phyloP scores from a whole-genome alignment of 2,888 invertebrate species.

The Lasioglossum marginatum region DNA sequence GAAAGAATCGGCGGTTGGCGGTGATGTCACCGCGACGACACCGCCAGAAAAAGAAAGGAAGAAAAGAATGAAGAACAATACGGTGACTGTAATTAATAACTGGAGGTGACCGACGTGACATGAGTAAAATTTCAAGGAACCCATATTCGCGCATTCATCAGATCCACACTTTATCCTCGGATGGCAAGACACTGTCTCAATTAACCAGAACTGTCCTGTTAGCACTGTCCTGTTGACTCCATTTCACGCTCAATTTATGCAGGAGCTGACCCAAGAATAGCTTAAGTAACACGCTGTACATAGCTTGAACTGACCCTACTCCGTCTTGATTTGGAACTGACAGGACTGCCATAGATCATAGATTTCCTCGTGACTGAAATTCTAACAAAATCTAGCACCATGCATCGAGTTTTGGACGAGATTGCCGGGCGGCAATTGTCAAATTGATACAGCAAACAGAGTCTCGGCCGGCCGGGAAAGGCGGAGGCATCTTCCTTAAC shows the following conservation, averaged over 20 bases:
- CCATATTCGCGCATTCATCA: background rate
- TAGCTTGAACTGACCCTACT: background rate
- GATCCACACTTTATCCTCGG: background rate
- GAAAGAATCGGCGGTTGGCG: constrained; percentile 40
- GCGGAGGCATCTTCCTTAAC: constrained; percentile 14
- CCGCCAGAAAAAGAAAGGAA: background rate
- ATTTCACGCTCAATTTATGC: background rate
- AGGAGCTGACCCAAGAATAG: background rate
- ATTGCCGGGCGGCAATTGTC: background rate
- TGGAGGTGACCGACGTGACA: background rate
- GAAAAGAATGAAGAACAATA: background rate
- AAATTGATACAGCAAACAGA: background rate
- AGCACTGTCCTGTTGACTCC: background rate
- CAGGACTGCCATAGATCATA: background rate
- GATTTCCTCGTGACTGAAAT: background rate
- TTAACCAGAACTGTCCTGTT: background rate
- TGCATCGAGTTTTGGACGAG: background rate
- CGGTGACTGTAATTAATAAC: constrained; percentile 25
- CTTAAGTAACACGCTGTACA: background rate
- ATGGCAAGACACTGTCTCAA: background rate
- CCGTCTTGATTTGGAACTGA: background rate
- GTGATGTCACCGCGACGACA: constrained; percentile 53
- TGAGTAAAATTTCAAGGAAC: background rate
- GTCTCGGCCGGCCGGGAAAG: background rate
- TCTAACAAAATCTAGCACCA: background rate